These are phyloP conservation scores for Drosophila melanica DNA, from an alignment of 1,140 invertebrate species.

Conservation along the genomic window DNA sequence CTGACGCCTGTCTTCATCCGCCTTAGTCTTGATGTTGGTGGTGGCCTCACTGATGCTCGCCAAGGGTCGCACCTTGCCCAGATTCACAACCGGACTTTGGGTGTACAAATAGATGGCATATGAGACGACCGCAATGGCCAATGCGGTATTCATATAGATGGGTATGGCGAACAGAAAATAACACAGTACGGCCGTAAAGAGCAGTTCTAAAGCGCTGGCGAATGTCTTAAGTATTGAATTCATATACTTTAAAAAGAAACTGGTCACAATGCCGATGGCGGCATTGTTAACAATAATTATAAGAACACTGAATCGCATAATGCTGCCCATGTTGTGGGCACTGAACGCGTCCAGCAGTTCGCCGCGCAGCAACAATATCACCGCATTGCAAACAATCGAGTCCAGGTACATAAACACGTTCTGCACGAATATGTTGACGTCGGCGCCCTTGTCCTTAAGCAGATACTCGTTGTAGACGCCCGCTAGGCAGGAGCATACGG, in stretches of 20 bases:
- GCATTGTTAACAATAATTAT: slow-evolving; percentile 95
- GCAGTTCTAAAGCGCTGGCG: slow-evolving; percentile 95
- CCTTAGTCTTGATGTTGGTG: slow-evolving; percentile 28
- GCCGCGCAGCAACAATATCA: slow-evolving; percentile 88
- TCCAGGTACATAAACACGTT: slow-evolving; percentile 98
- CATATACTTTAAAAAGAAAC: slow-evolving; percentile 95
- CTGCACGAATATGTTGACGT: slow-evolving; percentile 95
- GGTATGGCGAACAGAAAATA: slow-evolving; percentile 95
- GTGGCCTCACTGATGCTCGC: slow-evolving; percentile 52
- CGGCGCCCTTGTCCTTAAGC: slow-evolving; percentile 92
- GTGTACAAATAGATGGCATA: slow-evolving; percentile 94
- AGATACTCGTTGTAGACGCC: slow-evolving; percentile 99
- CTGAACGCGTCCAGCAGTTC: slow-evolving; percentile 87
- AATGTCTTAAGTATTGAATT: slow-evolving; percentile 99
- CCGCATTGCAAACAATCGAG: slow-evolving; percentile 95
- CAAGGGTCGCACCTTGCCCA: slow-evolving; percentile 77
- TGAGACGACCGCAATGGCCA: slow-evolving; percentile 93
- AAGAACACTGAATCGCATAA: slow-evolving; percentile 89
- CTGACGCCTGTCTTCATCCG: slow-evolving; percentile 58
- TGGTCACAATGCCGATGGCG: slow-evolving; percentile 95
- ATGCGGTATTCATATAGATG: slow-evolving; percentile 92
- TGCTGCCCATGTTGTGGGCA: slow-evolving; percentile 85
- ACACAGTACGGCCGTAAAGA: slow-evolving; percentile 95
- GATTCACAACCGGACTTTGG: slow-evolving; percentile 92
- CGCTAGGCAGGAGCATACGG: slow-evolving; percentile 96